phyloP scores from a whole-genome alignment of 2,888 invertebrate species.

The Lithosia quadra region DNA sequence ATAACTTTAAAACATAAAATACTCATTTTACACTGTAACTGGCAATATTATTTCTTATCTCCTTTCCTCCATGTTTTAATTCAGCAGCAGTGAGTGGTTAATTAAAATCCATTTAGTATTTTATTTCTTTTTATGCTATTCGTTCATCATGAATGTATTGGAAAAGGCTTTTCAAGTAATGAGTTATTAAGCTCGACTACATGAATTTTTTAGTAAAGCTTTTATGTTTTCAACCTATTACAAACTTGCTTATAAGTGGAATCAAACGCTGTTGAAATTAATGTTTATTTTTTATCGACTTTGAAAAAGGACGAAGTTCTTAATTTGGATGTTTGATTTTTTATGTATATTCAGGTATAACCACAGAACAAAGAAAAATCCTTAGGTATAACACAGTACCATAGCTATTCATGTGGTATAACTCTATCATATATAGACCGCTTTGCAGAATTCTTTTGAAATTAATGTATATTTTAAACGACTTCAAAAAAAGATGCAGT shows the following conservation, averaged over 20 bases:
- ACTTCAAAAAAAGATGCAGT: too few relatives aligned
- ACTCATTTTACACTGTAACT: neutral
- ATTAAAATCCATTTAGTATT: slow-evolving; percentile 44
- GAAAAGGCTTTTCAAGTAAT: slow-evolving; percentile 52
- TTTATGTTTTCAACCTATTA: neutral
- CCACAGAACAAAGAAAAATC: too few relatives aligned
- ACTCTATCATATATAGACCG: too few relatives aligned
- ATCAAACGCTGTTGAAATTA: neutral
- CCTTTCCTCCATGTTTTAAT: neutral
- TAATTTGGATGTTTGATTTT: too few relatives aligned
- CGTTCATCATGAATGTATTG: slow-evolving; percentile 43
- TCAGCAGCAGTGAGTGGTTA: slow-evolving; percentile 7
- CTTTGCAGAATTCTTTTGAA: too few relatives aligned
- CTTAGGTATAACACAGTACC: too few relatives aligned
- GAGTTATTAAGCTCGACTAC: slow-evolving; percentile 43
- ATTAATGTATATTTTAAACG: too few relatives aligned
- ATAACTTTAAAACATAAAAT: neutral
- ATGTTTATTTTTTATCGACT: neutral
- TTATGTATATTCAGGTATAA: too few relatives aligned
- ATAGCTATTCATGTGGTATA: too few relatives aligned
- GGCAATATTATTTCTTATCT: neutral
- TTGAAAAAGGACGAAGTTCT: too few relatives aligned
- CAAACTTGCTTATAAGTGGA: neutral
- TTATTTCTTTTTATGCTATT: slow-evolving; percentile 31
- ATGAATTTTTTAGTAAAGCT: slow-evolving; percentile 32